Evolutionary conservation across 2,113 vertebrate genomes (phyloP).

Genomic region (Ascaphus truei): DNA sequence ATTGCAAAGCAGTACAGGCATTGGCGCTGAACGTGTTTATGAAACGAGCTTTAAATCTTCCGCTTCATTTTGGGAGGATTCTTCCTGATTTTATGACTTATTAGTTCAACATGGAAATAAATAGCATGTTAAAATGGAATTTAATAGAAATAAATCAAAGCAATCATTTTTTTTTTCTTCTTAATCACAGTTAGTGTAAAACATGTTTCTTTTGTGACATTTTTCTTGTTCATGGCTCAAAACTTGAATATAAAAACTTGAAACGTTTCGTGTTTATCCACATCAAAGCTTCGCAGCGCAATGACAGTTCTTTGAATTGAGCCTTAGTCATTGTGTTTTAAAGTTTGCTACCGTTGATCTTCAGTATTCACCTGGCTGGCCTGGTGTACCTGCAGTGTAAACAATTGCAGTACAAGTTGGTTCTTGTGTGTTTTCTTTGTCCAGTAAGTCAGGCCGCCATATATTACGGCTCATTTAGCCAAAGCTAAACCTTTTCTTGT

Average conservation of each 20-base stretch:
- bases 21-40: no score
- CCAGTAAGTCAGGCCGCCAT: neutral
- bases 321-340: neutral
- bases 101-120: no score
- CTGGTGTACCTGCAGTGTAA: neutral
- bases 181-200: neutral
- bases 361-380: neutral
- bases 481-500: no score
- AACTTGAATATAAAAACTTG: neutral
- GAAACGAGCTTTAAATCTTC: no score
- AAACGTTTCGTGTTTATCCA: neutral
- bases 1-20: no score
- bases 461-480: neutral
- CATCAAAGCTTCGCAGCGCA: neutral
- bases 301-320: neutral
- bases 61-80: no score
- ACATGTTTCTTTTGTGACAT: neutral
- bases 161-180: neutral
- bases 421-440: neutral
- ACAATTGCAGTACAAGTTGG: neutral
- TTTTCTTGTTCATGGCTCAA: neutral
- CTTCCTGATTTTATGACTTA: no score
- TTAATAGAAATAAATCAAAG: neutral
- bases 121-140: no score
- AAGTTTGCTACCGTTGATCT: neutral